Evolutionary conservation across 1,140 invertebrate species (phyloP).

Genomic region (Lepidurus couesii): DNA sequence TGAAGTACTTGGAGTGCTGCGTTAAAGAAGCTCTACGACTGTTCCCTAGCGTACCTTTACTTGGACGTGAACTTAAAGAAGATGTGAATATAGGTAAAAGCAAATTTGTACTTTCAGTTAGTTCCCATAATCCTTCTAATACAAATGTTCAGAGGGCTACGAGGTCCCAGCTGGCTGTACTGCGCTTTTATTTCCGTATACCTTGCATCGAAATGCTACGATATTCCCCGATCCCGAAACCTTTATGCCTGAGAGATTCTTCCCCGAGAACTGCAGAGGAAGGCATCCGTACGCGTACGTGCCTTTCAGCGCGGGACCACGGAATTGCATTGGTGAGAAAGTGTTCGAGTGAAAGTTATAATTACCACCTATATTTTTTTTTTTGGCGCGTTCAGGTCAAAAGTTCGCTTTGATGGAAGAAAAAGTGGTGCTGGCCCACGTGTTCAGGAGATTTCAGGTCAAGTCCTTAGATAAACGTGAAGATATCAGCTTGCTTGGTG

Average conservation of each 20-base stretch:
- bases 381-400: slow-evolving; percentile 47
- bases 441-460: slow-evolving; percentile 54
- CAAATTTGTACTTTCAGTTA: background rate
- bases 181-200: slow-evolving; percentile 49
- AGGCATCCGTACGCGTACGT: slow-evolving; percentile 54
- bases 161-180: slow-evolving; percentile 47
- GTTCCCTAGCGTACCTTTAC: slow-evolving; percentile 57
- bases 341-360: background rate
- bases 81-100: slow-evolving; percentile 45
- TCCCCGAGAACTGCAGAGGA: slow-evolving; percentile 45
- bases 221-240: slow-evolving; percentile 53
- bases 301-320: slow-evolving; percentile 63
- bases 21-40: slow-evolving; percentile 64
- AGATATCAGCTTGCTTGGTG: slow-evolving; percentile 39
- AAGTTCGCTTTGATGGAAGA: slow-evolving; percentile 56
- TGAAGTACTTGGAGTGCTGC: slow-evolving; percentile 64
- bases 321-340: slow-evolving; percentile 62
- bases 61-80: slow-evolving; percentile 51
- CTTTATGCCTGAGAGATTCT: slow-evolving; percentile 58
- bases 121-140: slow-evolving; percentile 35
- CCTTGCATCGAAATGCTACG: slow-evolving; percentile 54
- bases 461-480: slow-evolving; percentile 43
- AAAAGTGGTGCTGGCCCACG: slow-evolving; percentile 51
- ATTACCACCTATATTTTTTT: background rate
- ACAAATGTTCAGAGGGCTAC: slow-evolving; percentile 40